Evolutionary conservation across 2,113 vertebrate species (phyloP).

Genomic region (Ariopsis seemanni): DNA sequence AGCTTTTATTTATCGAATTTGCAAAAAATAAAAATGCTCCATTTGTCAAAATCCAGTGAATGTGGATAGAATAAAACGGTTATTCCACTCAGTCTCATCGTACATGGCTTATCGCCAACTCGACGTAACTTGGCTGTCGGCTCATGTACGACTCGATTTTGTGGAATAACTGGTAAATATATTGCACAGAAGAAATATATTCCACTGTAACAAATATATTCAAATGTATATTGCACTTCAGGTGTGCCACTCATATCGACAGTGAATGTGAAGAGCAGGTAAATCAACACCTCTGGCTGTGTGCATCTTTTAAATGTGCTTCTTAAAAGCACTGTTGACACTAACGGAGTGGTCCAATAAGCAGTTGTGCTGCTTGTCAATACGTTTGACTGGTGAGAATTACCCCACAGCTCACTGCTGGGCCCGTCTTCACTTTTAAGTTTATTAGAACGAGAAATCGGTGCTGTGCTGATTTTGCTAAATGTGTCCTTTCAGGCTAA

Average conservation of each 20-base stretch:
- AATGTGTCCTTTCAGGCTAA: constrained; percentile 1
- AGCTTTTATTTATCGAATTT: too few relatives aligned
- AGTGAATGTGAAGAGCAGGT: background rate
- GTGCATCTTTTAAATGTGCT: constrained; percentile 1
- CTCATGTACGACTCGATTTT: too few relatives aligned
- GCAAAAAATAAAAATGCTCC: too few relatives aligned
- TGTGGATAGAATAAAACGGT: too few relatives aligned
- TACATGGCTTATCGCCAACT: too few relatives aligned
- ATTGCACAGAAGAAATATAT: too few relatives aligned
- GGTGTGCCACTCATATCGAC: background rate
- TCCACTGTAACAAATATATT: too few relatives aligned
- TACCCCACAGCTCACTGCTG: constrained; percentile 18
- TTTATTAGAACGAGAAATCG: constrained; percentile 19
- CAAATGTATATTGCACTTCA: background rate
- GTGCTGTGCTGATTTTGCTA: background rate
- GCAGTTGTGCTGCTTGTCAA: constrained; percentile 14
- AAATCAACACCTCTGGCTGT: background rate
- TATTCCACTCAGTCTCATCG: too few relatives aligned
- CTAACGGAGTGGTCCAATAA: constrained; percentile 42
- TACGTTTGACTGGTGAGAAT: constrained; percentile 45
- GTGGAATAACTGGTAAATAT: too few relatives aligned
- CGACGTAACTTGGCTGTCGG: too few relatives aligned
- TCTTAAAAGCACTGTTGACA: constrained; percentile 27
- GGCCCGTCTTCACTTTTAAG: background rate
- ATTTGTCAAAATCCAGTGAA: too few relatives aligned